A percentile compares a stretch with the other conserved stretches of the same genome.
These are phyloP conservation scores for Meloidogyne floridensis DNA, from an alignment of 1,140 invertebrate species.

Conservation along the genomic window DNA sequence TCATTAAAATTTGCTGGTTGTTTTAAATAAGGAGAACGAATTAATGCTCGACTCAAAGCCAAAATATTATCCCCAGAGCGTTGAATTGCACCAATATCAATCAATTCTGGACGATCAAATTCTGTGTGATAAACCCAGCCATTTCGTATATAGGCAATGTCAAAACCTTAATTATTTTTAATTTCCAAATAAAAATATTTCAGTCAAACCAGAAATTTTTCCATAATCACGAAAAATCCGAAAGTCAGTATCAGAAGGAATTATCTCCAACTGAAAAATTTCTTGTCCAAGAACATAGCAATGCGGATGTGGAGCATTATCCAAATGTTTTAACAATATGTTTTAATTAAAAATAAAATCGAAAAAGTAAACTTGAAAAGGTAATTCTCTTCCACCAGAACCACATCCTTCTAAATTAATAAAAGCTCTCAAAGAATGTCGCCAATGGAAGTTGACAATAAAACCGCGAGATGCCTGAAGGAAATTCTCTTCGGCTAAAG, in stretches of 20 bases:
- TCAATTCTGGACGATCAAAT: slow-evolving; percentile 77
- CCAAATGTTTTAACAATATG: slow-evolving; percentile 73
- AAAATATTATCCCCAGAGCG: slow-evolving; percentile 72
- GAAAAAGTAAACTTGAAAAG: slow-evolving; percentile 79
- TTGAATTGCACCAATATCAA: slow-evolving; percentile 80
- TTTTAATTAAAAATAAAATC: slow-evolving; percentile 72
- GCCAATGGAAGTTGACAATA: slow-evolving; percentile 88
- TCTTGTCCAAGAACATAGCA: slow-evolving; percentile 87
- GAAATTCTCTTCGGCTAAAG: slow-evolving; percentile 67
- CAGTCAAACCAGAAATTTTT: slow-evolving; percentile 70
- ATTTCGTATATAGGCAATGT: slow-evolving; percentile 91
- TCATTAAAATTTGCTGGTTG: slow-evolving; percentile 58
- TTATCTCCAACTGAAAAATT: slow-evolving; percentile 85
- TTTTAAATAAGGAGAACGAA: slow-evolving; percentile 54
- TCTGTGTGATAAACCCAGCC: slow-evolving; percentile 89
- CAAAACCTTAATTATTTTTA: slow-evolving; percentile 73
- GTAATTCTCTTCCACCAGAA: slow-evolving; percentile 81
- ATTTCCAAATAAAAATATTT: slow-evolving; percentile 56
- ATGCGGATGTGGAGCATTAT: slow-evolving; percentile 82
- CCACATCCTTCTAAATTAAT: slow-evolving; percentile 92
- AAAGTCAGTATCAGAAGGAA: slow-evolving; percentile 92
- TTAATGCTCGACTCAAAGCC: slow-evolving; percentile 56
- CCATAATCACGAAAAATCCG: slow-evolving; percentile 84
- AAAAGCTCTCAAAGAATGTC: slow-evolving; percentile 78
- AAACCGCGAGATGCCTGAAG: slow-evolving; percentile 84